A percentile compares a stretch with the other conserved stretches of the same genome.
Evolutionary conservation across 2,797 vertebrate genomes (phyloP).

Genomic region (Psittacula derbiana): DNA sequence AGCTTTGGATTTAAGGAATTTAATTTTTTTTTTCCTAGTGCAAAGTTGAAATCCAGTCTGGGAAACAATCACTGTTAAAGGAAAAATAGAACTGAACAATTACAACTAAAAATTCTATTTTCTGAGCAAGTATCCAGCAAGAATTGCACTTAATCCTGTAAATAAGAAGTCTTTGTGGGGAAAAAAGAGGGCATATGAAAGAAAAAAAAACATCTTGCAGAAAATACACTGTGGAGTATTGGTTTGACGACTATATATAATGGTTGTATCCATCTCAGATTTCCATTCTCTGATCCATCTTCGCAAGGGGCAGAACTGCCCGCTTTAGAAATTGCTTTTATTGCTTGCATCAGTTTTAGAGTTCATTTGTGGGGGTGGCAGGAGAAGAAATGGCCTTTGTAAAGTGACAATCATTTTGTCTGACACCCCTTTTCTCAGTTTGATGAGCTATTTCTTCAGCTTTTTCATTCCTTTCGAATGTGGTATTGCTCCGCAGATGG

Average conservation of each 20-base stretch:
- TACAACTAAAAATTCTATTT: constrained; percentile 52
- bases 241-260: neutral
- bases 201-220: neutral
- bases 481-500: neutral
- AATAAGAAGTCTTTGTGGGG: neutral
- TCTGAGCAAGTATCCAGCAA: neutral
- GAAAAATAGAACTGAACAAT: constrained; percentile 48
- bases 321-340: neutral
- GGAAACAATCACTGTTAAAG: constrained; percentile 9
- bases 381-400: neutral
- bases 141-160: constrained; percentile 25
- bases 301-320: neutral
- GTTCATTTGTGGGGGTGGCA: neutral
- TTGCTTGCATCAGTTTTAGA: neutral
- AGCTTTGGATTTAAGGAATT: neutral
- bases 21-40: neutral
- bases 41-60: constrained; percentile 41
- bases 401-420: neutral
- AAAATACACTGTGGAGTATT: neutral
- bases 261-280: neutral
- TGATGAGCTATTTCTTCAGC: neutral
- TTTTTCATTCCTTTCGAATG: neutral
- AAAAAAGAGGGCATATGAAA: neutral
- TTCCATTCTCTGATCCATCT: neutral
- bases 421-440: neutral